Conservation (phyloP, 2,797 vertebrate genomes). For the Mormyrus hasselquistii region DNA sequence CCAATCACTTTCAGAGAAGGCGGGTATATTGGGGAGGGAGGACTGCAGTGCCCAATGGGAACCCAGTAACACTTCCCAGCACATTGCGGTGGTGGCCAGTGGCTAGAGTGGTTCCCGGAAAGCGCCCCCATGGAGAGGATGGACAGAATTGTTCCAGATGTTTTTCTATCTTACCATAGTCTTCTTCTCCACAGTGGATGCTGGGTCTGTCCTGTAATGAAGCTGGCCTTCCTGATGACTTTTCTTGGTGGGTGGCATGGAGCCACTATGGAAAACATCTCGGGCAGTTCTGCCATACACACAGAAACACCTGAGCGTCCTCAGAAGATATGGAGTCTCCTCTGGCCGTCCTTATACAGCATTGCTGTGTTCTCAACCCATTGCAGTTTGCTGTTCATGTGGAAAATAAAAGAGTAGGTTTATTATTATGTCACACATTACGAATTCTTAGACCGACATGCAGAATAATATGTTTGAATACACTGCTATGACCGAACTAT, state of each 20-base stretch:
- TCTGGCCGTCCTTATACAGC: neutral
- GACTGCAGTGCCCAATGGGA: neutral
- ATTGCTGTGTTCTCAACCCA: neutral
- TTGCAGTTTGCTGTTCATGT: neutral
- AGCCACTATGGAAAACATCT: neutral
- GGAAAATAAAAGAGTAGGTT: neutral
- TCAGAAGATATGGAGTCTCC: neutral
- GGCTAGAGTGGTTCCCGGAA: neutral
- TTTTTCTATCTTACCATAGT: neutral
- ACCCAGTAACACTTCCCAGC: neutral
- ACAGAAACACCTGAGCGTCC: neutral
- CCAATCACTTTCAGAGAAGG: neutral
- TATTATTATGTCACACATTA: neutral
- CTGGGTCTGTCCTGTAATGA: neutral
- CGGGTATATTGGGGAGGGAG: neutral
- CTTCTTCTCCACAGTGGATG: neutral
- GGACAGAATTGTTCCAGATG: neutral
- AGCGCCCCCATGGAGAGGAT: neutral
- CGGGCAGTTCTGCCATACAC: neutral
- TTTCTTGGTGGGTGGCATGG: neutral
- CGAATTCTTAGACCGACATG: neutral
- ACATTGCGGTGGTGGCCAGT: neutral
- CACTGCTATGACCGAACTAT: neutral
- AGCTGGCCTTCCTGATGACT: neutral
- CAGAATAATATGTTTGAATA: neutral